phyloP scores from a whole-genome alignment of 2,888 invertebrate species.

The Colletes collaris region DNA sequence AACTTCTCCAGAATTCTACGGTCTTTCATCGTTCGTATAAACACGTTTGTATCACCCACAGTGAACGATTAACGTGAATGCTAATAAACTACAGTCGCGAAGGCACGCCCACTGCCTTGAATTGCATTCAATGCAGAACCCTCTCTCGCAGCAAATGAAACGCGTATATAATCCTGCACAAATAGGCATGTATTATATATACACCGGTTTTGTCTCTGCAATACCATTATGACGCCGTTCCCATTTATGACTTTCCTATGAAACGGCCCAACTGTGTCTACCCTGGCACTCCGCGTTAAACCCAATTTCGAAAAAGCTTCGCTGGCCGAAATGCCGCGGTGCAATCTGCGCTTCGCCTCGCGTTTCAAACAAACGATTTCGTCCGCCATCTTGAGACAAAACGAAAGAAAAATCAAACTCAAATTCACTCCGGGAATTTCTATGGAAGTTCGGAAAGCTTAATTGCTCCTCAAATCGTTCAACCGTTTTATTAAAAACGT shows the following conservation, averaged over 20 bases:
- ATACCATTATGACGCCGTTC: slow-evolving; percentile 71
- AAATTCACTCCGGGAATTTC: too few species aligned
- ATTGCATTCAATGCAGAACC: slow-evolving; percentile 38
- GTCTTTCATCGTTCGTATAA: not conserved
- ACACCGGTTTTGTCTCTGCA: slow-evolving; percentile 68
- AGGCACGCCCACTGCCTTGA: slow-evolving; percentile 47
- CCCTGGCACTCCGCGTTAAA: slow-evolving; percentile 16
- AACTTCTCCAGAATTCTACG: not conserved
- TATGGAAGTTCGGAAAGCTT: too few species aligned
- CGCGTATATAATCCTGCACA: slow-evolving; percentile 27
- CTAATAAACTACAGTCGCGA: slow-evolving; percentile 56
- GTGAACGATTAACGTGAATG: slow-evolving; percentile 50
- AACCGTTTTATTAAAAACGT: too few species aligned
- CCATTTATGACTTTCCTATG: slow-evolving; percentile 63
- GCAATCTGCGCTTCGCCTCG: too few species aligned
- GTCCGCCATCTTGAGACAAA: too few species aligned
- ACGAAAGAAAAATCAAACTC: too few species aligned
- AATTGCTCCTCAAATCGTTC: too few species aligned
- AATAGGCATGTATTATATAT: slow-evolving; percentile 59
- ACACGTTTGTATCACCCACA: slow-evolving; percentile 25
- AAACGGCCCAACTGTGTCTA: slow-evolving; percentile 27
- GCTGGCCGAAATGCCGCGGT: too few species aligned
- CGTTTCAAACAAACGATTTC: not conserved
- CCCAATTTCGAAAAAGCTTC: slow-evolving; percentile 26
- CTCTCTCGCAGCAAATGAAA: slow-evolving; percentile 36